Evolutionary conservation across 2,797 vertebrate species (phyloP).

Genomic region (Spatula clypeata): DNA sequence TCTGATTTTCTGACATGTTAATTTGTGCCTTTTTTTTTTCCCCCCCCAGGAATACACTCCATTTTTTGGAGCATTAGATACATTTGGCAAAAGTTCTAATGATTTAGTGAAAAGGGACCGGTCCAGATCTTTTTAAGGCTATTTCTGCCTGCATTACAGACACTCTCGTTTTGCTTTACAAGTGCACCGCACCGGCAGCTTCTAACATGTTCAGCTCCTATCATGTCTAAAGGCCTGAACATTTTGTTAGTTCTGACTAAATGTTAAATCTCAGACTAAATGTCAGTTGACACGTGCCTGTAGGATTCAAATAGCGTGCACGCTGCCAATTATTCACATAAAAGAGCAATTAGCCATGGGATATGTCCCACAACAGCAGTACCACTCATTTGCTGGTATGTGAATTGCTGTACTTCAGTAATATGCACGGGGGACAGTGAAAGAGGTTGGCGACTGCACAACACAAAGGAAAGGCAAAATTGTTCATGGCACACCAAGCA

Average conservation of each 20-base stretch:
- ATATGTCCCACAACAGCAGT: background rate
- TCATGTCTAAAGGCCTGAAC: background rate
- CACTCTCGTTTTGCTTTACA: background rate
- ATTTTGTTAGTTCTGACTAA: constrained; percentile 38
- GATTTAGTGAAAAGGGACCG: background rate
- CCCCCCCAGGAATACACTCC: background rate
- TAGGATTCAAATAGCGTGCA: background rate
- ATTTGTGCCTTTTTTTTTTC: background rate
- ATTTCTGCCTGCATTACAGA: background rate
- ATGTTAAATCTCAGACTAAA: constrained; percentile 29
- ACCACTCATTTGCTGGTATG: background rate
- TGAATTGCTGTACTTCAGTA: background rate
- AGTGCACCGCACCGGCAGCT: background rate
- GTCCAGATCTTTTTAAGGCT: background rate
- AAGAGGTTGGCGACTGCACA: background rate
- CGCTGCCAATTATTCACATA: constrained; percentile 44
- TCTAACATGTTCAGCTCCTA: background rate
- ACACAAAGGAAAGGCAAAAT: background rate
- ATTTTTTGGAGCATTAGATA: background rate
- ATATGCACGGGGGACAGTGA: background rate
- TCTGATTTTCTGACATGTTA: background rate
- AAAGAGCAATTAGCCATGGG: constrained; percentile 43
- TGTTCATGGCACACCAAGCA: background rate
- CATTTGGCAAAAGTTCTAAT: background rate
- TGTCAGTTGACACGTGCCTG: constrained; percentile 40